These are phyloP conservation scores for Rhagoletis pomonella DNA, from an alignment of 1,140 invertebrate genomes.

Conservation along the genomic window DNA sequence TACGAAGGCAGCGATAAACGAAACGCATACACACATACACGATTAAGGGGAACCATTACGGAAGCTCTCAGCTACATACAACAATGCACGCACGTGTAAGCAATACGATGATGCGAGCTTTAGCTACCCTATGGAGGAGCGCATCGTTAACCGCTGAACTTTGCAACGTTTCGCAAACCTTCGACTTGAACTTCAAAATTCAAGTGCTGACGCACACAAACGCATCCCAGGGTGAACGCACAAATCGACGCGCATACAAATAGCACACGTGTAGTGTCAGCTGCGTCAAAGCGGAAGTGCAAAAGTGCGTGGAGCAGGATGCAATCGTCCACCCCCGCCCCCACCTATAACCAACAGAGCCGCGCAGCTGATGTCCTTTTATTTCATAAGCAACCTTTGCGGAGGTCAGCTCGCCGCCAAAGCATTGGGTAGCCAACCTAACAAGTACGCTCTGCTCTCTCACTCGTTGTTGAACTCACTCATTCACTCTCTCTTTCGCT, in stretches of 20 bases:
- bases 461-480: not conserved
- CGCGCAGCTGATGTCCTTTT: conserved; percentile 5
- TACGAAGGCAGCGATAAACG: not conserved
- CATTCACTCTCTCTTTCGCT: not conserved
- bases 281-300: conserved; percentile 23
- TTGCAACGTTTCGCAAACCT: conserved; percentile 18
- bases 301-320: not conserved
- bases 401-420: conserved; percentile 1
- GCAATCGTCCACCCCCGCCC: not conserved
- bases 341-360: not conserved
- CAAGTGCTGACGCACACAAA: conserved; percentile 22
- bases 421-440: not conserved
- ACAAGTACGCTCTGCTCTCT: not conserved
- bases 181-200: conserved; percentile 49
- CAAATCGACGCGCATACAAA: not conserved
- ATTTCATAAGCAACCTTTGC: conserved; percentile 40
- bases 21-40: not conserved
- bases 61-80: conserved; percentile 1
- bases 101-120: not conserved
- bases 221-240: not conserved
- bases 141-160: not conserved
- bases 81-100: not conserved
- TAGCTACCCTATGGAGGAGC: not conserved
- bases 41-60: not conserved
- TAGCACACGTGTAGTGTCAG: conserved; percentile 39